phyloP scores from a whole-genome alignment of 2,113 vertebrate genomes.

The Pituophis catenifer region DNA sequence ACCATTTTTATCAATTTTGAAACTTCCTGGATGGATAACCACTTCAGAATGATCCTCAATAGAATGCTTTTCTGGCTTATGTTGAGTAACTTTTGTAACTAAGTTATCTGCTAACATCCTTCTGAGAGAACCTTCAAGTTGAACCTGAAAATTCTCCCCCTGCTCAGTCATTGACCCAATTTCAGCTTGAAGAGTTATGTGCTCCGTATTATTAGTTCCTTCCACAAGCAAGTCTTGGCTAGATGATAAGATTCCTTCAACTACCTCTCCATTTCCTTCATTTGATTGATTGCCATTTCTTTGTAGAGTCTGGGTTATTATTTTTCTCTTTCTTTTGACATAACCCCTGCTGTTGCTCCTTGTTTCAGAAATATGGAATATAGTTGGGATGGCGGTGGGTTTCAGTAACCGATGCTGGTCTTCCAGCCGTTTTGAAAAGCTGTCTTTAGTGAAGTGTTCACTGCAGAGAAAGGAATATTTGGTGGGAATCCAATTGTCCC shows the following conservation, averaged over 20 bases:
- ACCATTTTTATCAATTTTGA: conserved; percentile 61
- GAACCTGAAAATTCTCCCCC: conserved; percentile 23
- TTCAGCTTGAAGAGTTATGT: conserved; percentile 29
- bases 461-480: conserved; percentile 84
- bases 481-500: conserved; percentile 80
- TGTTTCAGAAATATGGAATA: conserved; percentile 73
- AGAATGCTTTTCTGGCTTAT: conserved; percentile 3
- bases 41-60: conserved; percentile 22
- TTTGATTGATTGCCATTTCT: conserved; percentile 46
- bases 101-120: conserved; percentile 47
- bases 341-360: conserved; percentile 56
- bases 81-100: conserved; percentile 8
- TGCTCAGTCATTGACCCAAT: background rate
- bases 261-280: conserved; percentile 48
- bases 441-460: conserved; percentile 81
- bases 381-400: conserved; percentile 77
- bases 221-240: conserved; percentile 53
- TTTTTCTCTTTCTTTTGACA: conserved; percentile 63
- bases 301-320: conserved; percentile 33
- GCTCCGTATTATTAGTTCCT: conserved; percentile 58
- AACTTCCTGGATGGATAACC: background rate
- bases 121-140: conserved; percentile 45
- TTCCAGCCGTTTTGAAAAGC: conserved; percentile 75
- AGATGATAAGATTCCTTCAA: background rate
- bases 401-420: conserved; percentile 78